Percentiles rank a stretch among this genome's conserved stretches.
Evolutionary conservation across 2,113 vertebrate species (phyloP).

Genomic region (Paralichthys olivaceus): DNA sequence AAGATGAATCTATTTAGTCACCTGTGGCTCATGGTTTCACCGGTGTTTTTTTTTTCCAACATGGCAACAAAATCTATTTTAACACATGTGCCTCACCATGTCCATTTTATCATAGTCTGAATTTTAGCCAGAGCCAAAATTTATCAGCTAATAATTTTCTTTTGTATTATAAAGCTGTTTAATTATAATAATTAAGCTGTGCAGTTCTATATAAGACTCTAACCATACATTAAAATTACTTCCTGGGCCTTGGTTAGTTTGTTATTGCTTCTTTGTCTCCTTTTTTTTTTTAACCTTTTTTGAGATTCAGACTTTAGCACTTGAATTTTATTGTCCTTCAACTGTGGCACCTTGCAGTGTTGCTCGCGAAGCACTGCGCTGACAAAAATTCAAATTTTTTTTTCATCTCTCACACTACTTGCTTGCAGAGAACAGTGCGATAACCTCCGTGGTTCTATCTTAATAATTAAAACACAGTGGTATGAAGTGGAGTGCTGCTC

Average conservation of each 20-base stretch:
- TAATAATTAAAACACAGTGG: slow-evolving; percentile 81
- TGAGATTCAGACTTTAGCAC: slow-evolving; percentile 4
- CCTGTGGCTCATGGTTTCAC: slow-evolving; percentile 63
- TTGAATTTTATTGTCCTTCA: slow-evolving; percentile 67
- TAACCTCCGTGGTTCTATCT: slow-evolving; percentile 76
- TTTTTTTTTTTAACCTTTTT: neutral
- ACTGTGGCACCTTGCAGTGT: slow-evolving; percentile 56
- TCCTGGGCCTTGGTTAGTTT: neutral
- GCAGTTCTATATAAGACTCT: neutral
- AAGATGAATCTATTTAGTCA: slow-evolving; percentile 65
- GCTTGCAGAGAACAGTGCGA: slow-evolving; percentile 71
- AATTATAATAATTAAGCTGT: neutral
- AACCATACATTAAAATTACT: neutral
- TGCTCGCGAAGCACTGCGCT: slow-evolving; percentile 66
- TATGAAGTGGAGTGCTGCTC: slow-evolving; percentile 76
- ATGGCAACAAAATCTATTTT: slow-evolving; percentile 5
- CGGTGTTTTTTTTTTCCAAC: slow-evolving; percentile 31
- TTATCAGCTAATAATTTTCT: neutral
- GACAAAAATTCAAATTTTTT: slow-evolving; percentile 71
- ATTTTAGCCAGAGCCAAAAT: neutral
- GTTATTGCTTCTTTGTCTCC: neutral
- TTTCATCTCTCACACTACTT: slow-evolving; percentile 41
- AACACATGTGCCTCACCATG: neutral
- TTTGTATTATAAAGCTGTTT: neutral
- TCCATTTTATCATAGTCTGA: neutral